Percentiles rank a stretch among this genome's conserved stretches.
Evolutionary conservation across 2,113 vertebrate genomes (phyloP).

Genomic region (Plecotus auritus): DNA sequence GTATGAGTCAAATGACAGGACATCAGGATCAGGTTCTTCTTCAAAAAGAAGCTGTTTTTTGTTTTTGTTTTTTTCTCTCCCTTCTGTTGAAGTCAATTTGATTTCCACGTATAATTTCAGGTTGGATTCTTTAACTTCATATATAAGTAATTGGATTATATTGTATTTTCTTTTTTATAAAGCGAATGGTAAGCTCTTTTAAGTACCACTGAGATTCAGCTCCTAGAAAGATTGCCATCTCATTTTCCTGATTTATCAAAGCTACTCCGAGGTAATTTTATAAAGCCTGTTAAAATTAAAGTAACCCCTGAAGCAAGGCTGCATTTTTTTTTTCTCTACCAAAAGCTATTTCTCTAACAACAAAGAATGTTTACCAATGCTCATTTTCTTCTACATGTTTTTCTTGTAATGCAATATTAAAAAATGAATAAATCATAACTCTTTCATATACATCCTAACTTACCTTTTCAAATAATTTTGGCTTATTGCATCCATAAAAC

Average conservation of each 20-base stretch:
- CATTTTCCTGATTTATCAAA: constrained; percentile 47
- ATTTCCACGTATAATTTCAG: constrained; percentile 36
- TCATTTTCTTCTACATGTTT: neutral
- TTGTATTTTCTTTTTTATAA: constrained; percentile 50
- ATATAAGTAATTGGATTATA: constrained; percentile 41
- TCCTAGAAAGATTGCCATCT: constrained; percentile 20
- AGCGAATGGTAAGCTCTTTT: constrained; percentile 40
- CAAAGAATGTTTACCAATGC: neutral
- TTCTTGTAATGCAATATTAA: neutral
- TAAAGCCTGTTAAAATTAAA: constrained; percentile 66
- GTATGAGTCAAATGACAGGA: neutral
- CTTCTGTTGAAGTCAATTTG: constrained; percentile 22
- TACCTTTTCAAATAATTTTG: neutral
- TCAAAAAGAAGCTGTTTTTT: neutral
- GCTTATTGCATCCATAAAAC: neutral
- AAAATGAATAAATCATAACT: neutral
- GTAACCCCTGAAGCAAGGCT: constrained; percentile 10
- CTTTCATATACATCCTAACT: neutral
- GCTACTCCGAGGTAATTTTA: constrained; percentile 44
- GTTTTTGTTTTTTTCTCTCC: neutral
- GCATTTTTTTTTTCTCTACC: neutral
- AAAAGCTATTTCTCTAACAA: constrained; percentile 11
- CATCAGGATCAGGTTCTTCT: constrained; percentile 2
- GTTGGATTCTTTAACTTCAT: constrained; percentile 1
- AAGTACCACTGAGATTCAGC: constrained; percentile 41